Base-by-base conservation (phyloP, 2,797 vertebrate species). In the Coranthus polyacanthus region DNA sequence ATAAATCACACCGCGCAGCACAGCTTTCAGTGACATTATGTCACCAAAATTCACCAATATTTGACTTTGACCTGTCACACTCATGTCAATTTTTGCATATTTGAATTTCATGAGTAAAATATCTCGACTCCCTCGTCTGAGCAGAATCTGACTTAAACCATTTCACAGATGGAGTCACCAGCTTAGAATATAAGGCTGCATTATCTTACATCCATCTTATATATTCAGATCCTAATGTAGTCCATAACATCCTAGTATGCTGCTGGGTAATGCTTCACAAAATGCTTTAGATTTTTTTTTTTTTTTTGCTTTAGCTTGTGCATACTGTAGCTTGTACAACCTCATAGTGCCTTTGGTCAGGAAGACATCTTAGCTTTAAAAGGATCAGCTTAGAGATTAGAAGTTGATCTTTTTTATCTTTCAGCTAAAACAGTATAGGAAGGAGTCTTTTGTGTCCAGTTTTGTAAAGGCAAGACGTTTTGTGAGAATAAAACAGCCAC, bases 291-390 rank as follows among this genome's bases (percentile, higher is more conserved):
- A n/a, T n/a, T n/a, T n/a, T n/a, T n/a, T 41, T 55, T 55, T 6
- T 16, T 42, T 9, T 42, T 12, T 9, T 12, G 24, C 39, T 13
- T 12, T 11, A 32, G 39, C 22, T 39, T 43, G 38, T 57, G 39
- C 17, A 41, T 55, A 41, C 24, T 55, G 39, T n/a, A 6, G 24
- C 24, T 26, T 26, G 24, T 26, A 55, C 36, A 46, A 2, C 24
- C 21, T 26, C 37, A 20, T 18, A 26, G 41, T 17, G 54, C 34
- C 50, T 52, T 52, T 52, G 50, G 50, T 57, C 24, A 29, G 17
- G 43, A 18, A 13, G 13, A 16, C 41, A 20, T 38, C 39, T 44
- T 16, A 20, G 39, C 39, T 56, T 24, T 26, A 56, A 17, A 10
- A 11, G 38, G 55, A 44, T 34, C 55, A 34, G 42, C 43, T 34